Conservation (phyloP, 92 coral and sea anemone species). For the Zoanthus gigantus region DNA sequence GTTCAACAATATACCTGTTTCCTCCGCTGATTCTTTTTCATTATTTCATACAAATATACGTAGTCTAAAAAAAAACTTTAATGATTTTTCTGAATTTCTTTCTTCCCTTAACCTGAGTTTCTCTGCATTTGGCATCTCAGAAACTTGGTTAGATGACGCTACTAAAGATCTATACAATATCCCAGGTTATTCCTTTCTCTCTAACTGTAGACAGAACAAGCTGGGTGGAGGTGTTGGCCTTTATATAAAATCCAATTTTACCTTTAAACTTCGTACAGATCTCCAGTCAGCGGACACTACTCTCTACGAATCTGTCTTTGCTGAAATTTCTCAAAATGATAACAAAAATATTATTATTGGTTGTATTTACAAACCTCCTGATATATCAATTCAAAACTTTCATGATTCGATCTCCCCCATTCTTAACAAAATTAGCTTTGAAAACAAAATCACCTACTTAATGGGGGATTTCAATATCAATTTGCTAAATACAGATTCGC, state of each 20-base stretch:
- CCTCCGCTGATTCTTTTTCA: slow-evolving; percentile 34
- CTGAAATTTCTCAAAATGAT: slow-evolving; percentile 41
- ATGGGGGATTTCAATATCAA: neutral
- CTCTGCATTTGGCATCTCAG: slow-evolving; percentile 60
- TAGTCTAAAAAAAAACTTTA: slow-evolving; percentile 53
- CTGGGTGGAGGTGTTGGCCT: slow-evolving; percentile 36
- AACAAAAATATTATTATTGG: slow-evolving; percentile 48
- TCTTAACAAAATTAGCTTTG: slow-evolving; percentile 2
- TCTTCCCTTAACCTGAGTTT: slow-evolving; percentile 44
- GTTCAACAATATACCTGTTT: slow-evolving; percentile 50
- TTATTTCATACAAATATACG: slow-evolving; percentile 57
- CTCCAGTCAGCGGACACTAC: slow-evolving; percentile 48
- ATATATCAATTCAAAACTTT: slow-evolving; percentile 21
- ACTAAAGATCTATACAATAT: slow-evolving; percentile 45
- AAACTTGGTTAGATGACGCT: slow-evolving; percentile 52
- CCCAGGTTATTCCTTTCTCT: slow-evolving; percentile 32
- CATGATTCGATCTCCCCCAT: neutral
- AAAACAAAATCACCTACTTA: neutral
- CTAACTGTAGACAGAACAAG: slow-evolving; percentile 18
- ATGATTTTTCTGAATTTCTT: slow-evolving; percentile 60
- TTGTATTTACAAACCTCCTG: slow-evolving; percentile 46
- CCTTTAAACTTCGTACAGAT: slow-evolving; percentile 36
- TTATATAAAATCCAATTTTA: slow-evolving; percentile 37
- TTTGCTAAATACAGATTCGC: neutral
- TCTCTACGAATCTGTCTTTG: slow-evolving; percentile 40